These are phyloP conservation scores for Ambastaia sidthimunki DNA, from an alignment of 2,797 vertebrate species.

Conservation along the genomic window DNA sequence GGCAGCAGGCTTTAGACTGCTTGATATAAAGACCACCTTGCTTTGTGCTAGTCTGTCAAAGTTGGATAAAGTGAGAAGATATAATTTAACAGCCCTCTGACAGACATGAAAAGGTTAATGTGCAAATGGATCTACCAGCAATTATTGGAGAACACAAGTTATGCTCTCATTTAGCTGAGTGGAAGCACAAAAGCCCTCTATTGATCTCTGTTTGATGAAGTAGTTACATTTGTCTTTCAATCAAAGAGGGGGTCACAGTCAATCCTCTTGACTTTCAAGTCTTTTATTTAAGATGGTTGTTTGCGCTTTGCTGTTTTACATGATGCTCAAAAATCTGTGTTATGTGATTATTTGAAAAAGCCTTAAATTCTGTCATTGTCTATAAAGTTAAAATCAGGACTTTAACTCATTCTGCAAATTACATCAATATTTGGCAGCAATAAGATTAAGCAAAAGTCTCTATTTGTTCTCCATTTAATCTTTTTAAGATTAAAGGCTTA, in stretches of 20 bases:
- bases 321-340: slow-evolving; percentile 12
- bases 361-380: no score
- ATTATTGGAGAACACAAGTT: slow-evolving; percentile 37
- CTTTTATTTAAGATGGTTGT: slow-evolving; percentile 15
- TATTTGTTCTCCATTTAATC: no score
- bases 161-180: slow-evolving; percentile 35
- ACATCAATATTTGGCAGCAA: no score
- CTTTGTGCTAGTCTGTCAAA: slow-evolving; percentile 13
- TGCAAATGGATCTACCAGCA: slow-evolving; percentile 32
- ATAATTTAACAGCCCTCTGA: slow-evolving; percentile 29
- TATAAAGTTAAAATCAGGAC: no score
- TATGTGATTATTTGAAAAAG: background rate
- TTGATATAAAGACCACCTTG: slow-evolving; percentile 32
- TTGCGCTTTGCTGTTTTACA: slow-evolving; percentile 22
- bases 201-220: slow-evolving; percentile 77
- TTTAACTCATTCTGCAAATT: no score
- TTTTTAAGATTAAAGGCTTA: no score
- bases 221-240: slow-evolving; percentile 64
- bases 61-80: slow-evolving; percentile 26
- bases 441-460: no score
- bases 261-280: slow-evolving; percentile 30
- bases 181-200: slow-evolving; percentile 64
- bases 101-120: slow-evolving; percentile 39
- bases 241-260: slow-evolving; percentile 25
- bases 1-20: background rate